phyloP scores from a whole-genome alignment of 2,113 vertebrate species.

The Tetrax tetrax region DNA sequence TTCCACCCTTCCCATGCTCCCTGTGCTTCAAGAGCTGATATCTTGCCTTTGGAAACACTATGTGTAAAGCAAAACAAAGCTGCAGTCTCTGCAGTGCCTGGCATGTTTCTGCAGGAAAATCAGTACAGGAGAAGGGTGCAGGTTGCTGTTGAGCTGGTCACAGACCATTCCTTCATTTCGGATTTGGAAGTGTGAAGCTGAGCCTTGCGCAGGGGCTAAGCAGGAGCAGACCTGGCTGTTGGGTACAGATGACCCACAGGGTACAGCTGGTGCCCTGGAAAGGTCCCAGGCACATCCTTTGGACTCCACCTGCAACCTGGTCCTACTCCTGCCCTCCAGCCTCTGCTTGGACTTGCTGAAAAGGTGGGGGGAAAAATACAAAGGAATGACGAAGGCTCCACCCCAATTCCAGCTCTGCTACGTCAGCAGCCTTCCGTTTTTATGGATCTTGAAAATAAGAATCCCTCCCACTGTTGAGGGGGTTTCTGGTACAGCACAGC shows the following conservation, averaged over 20 bases:
- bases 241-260: not conserved
- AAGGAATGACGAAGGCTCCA: not conserved
- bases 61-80: not conserved
- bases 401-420: not conserved
- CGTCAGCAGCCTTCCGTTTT: not conserved
- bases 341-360: not conserved
- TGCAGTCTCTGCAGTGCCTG: not conserved
- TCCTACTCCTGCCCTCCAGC: not conserved
- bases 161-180: not conserved
- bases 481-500: not conserved
- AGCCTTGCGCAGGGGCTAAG: not conserved
- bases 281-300: not conserved
- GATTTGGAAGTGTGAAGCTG: not conserved
- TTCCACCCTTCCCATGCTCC: not conserved
- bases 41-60: not conserved
- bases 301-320: not conserved
- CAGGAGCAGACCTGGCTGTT: rapidly evolving
- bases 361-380: not conserved
- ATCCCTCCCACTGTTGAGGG: not conserved
- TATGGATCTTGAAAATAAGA: not conserved
- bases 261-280: not conserved
- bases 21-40: not conserved
- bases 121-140: not conserved
- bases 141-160: not conserved
- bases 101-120: not conserved